Base-by-base conservation (phyloP, 2,797 vertebrate genomes). In the Nannoperca australis region DNA sequence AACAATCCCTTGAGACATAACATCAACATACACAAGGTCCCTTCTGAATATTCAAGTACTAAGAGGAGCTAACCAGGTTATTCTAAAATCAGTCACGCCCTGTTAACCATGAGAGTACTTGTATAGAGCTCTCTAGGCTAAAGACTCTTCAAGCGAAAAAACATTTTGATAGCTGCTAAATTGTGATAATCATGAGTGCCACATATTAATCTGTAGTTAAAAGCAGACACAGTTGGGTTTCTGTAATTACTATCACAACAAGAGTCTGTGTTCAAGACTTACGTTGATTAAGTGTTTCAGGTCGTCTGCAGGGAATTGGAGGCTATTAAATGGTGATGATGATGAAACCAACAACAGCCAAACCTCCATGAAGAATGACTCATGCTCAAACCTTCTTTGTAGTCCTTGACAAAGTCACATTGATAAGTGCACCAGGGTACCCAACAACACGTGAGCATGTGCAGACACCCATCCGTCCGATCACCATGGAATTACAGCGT, bases 1-100 rank as follows among this genome's bases (percentile, higher is more conserved):
- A 91, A 91, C 89, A 90, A 90, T 82, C 92, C 88, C 90, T 20
- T 2, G 89, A 90, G 91, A 93, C 91, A 63, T 30, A 91, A 92
- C 91, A 92, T 91, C 89, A 90, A 93, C 91, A 91, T 78, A 73
- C 86, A 83, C 91, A 90, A 84, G 81, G 86, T 89, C 88, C 79
- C 82, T 55, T 68, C 82, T 91, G 91, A 94, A 95, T 93, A 89
- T 93, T 91, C 88, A 79, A 86, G 78, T 73, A 51, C 60, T 69
- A 78, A 77, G 70, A 80, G 47, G 64, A 85, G 70, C 72, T 64
- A 79, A 89, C 54, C 71, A 78, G 73, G 58, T 67, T 81, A 69
- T 59, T 76, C 66, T 75, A 22, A 53, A 83, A 77, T 67, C 75
- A 75, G 70, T 70, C 78, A 65, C 65, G 36, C 40, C 20, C 60